Evolutionary conservation across 2,797 vertebrate genomes (phyloP).

Genomic region (Notolabrus celidotus): DNA sequence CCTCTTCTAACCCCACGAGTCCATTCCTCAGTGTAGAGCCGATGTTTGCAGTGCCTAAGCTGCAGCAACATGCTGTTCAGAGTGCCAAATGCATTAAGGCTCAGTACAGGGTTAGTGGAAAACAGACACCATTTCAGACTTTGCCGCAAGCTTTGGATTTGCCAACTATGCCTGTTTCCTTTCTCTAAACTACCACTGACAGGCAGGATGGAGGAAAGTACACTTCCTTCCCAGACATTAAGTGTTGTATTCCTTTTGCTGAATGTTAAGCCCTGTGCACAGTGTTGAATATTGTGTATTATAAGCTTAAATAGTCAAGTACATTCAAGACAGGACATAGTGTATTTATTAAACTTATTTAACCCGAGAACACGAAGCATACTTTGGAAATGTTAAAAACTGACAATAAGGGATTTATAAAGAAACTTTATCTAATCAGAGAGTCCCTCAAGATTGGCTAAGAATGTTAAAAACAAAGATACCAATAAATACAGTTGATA

Average conservation of each 20-base stretch:
- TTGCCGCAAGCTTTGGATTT: slow-evolving; percentile 72
- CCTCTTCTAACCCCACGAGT: slow-evolving; percentile 45
- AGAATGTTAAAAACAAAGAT: too few relatives aligned
- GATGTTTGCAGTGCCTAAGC: slow-evolving; percentile 73
- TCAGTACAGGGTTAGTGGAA: slow-evolving; percentile 62
- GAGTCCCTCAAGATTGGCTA: too few relatives aligned
- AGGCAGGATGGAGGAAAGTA: slow-evolving; percentile 51
- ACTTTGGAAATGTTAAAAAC: neutral
- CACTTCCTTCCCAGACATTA: slow-evolving; percentile 53
- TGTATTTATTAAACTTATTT: neutral
- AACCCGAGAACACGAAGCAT: neutral
- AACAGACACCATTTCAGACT: slow-evolving; percentile 78
- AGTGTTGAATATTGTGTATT: slow-evolving; percentile 26
- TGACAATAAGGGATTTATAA: slow-evolving; percentile 9
- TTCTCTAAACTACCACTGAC: slow-evolving; percentile 73
- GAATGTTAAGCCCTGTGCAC: slow-evolving; percentile 25
- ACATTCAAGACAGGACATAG: slow-evolving; percentile 7
- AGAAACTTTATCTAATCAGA: neutral
- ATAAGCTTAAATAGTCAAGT: slow-evolving; percentile 26
- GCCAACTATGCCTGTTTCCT: slow-evolving; percentile 70
- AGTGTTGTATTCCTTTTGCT: slow-evolving; percentile 42
- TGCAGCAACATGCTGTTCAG: slow-evolving; percentile 72
- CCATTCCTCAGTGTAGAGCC: slow-evolving; percentile 63
- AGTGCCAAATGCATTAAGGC: slow-evolving; percentile 78
- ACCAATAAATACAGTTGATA: slow-evolving; percentile 1